Base-by-base conservation (phyloP, 1,140 invertebrate genomes). In the Zaprionus inermis region DNA sequence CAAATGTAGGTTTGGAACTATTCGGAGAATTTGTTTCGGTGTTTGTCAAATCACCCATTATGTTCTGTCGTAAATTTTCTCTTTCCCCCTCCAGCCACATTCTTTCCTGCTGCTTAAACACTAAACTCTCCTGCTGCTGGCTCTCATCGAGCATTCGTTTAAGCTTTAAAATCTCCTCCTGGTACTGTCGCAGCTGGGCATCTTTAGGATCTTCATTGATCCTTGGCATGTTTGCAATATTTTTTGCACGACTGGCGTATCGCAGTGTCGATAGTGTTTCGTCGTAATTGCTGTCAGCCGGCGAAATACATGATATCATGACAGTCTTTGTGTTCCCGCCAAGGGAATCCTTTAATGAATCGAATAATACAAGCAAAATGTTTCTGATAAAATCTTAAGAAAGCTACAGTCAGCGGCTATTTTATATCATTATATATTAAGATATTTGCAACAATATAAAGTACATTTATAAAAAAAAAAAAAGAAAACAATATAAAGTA, bases 121-220 rank as follows among this genome's bases (percentile, higher is more conserved):
- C 3, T 12, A 46, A 12, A 16, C 20, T 64, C 22, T 58, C 51
- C 9, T 65, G 56, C 16, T 74, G 61, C 18, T 81, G 76, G 66
- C 79, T 77, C 69, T 89, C 49, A 61, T 95, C 94, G 0, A 98
- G 93, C 61, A 98, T 92, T 72, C 94, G 94, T 66, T 94, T 94
- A 2, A 98, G 93, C 61, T 96, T 94, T 56, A 97, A 94, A 30
- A 98, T 96, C 92, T 98, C 97, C 76, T 97, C 94, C 89, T 98
- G 97, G 91, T 98, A 98, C 88, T 98, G 95, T 24, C 97, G 92
- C 0, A 98, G 92, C 76, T 98, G 94, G 5, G 97, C 96, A 85
- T 99, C 98, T 92, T 99, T 99, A 0, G 98, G 98, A 92, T 99
- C 94, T 93, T 99, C 97, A 92, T 99, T 99, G 10, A 99, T 96